These are phyloP conservation scores for Eonycteris spelaea DNA, from an alignment of 2,113 vertebrate genomes.

Conservation along the genomic window DNA sequence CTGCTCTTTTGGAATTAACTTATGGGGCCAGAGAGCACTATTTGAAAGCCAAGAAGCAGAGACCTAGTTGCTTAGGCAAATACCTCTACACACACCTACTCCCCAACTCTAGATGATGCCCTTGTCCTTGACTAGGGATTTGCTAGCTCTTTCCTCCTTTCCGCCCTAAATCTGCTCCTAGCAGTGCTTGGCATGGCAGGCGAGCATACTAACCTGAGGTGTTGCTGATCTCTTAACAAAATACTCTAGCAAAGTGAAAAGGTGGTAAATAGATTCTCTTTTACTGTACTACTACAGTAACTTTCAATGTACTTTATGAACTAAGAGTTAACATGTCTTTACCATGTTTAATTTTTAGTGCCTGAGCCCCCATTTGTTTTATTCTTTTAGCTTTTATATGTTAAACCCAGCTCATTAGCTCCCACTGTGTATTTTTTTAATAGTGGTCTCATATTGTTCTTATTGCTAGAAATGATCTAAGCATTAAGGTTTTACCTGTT, in stretches of 20 bases:
- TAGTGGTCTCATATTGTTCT: not conserved
- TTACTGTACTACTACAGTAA: not conserved
- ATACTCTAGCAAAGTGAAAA: not conserved
- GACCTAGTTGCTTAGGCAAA: not conserved
- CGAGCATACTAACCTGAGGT: not conserved
- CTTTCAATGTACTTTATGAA: not conserved
- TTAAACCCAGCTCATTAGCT: not conserved
- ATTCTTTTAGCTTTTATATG: not conserved
- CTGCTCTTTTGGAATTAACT: not conserved
- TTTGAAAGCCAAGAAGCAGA: not conserved
- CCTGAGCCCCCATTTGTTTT: not conserved
- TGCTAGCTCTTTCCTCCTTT: not conserved
- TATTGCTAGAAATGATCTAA: not conserved
- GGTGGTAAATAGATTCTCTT: conserved; percentile 5
- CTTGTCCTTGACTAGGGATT: no score
- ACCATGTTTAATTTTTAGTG: not conserved
- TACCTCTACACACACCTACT: not conserved
- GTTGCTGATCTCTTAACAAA: not conserved
- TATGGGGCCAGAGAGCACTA: not conserved
- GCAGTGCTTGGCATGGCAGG: not conserved
- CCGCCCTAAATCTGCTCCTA: not conserved
- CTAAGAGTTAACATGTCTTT: not conserved
- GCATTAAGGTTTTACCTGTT: not conserved
- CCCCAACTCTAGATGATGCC: not conserved
- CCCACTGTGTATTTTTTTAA: not conserved